Base-by-base conservation (phyloP, 2,888 invertebrate species). In the Caenorhabditis japonica region DNA sequence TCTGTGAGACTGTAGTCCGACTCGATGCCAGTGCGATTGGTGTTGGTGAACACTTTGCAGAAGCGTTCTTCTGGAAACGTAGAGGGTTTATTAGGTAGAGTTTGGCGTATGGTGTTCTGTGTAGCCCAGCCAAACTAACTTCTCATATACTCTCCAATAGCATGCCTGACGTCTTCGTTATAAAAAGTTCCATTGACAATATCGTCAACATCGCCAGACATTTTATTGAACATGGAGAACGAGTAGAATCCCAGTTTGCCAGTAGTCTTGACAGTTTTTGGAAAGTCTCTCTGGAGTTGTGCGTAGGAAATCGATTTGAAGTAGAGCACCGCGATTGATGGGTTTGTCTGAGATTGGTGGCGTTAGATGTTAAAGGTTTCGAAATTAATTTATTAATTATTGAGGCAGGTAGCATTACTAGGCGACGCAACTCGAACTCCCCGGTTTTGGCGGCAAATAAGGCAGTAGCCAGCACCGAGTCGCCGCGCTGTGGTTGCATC, bases 141-240 rank as follows among this genome's bases (percentile, higher is more conserved):
- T 43, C 46, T 71, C 62, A 62, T 62, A n/a, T 58, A 58, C 44
- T 51, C 33, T 38, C 51, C 58, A 30, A 68, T 23, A 15, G 52
- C 53, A 13, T 52, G 58, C 5, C 21, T 44, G 13, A 59, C 58
- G n/a, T 68, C 52, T 3, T 59, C 44, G 41, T 59, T 52, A 38
- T 36, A 49, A 25, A 64, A 72, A 1, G 64, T 64, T 33, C 47
- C 23, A n/a, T 64, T 56, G 3, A 72, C 53, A 4, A 52, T 25
- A 33, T 72, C 64, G 5, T 53, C 55, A 17, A 60, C 49, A 13
- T 64, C 60, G 23, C 60, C 47, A 12, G 64, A 64, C 13, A 72
- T 60, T 30, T 73, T 73, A 25, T 61, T 73, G 61, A 61, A 68
- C 73, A 66, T 73, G n/a, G 60, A 21, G 17, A 66, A 72, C 15